These are phyloP conservation scores for Galerucella nymphaeae DNA, from an alignment of 2,888 invertebrate genomes.

Conservation along the genomic window DNA sequence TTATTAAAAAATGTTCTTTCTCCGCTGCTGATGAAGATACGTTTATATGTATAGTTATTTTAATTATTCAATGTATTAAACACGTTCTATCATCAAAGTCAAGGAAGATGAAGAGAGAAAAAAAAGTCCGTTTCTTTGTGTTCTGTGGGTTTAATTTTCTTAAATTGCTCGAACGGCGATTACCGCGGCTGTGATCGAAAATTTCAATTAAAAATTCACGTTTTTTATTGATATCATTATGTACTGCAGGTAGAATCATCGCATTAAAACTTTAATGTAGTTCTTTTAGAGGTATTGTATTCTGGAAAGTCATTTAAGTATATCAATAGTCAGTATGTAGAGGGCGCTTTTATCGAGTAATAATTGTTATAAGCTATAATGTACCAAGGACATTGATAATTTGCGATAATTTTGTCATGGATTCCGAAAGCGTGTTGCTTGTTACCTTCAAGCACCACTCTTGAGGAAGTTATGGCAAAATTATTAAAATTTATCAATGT, in stretches of 20 bases:
- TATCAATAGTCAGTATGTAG: slow-evolving; percentile 23
- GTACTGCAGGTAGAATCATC: slow-evolving; percentile 33
- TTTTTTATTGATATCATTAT: slow-evolving; percentile 43
- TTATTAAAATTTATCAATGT: no score
- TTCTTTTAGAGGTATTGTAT: slow-evolving; percentile 32
- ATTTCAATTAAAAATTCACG: slow-evolving; percentile 50
- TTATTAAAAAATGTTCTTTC: background rate
- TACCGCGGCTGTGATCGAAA: slow-evolving; percentile 47
- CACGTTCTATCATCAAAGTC: slow-evolving; percentile 44
- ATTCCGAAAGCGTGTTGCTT: no score
- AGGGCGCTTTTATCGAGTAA: slow-evolving; percentile 18
- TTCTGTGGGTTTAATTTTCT: slow-evolving; percentile 50
- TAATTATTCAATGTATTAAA: slow-evolving; percentile 50
- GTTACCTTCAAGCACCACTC: no score
- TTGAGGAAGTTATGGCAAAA: no score
- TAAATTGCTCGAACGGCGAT: slow-evolving; percentile 47
- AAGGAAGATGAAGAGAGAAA: slow-evolving; percentile 9
- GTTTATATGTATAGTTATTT: slow-evolving; percentile 42
- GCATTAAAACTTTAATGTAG: slow-evolving; percentile 31
- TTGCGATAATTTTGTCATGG: no score
- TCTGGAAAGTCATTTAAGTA: slow-evolving; percentile 23
- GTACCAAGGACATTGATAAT: no score
- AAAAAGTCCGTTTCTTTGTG: slow-evolving; percentile 46
- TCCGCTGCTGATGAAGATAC: slow-evolving; percentile 38
- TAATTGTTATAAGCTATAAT: slow-evolving; percentile 1